A percentile compares a stretch with the other conserved stretches of the same genome.
phyloP scores from a whole-genome alignment of 1,140 invertebrate genomes.

The Oppia nitens region DNA sequence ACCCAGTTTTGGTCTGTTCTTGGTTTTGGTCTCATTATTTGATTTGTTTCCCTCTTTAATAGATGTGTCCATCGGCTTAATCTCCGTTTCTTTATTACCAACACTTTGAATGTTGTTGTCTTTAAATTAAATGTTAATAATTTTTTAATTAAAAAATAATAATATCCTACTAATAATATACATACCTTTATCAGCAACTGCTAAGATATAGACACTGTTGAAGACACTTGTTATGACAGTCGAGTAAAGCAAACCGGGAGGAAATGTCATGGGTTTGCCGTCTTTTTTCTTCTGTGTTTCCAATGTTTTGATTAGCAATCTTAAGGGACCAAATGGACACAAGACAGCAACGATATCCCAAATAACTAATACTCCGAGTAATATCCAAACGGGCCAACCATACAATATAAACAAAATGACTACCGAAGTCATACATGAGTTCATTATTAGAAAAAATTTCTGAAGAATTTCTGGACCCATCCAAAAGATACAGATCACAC shows the following conservation, averaged over 20 bases:
- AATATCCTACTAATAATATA: no score
- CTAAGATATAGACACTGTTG: not conserved
- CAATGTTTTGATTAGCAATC: not conserved
- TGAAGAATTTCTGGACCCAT: not conserved
- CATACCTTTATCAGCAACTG: no score
- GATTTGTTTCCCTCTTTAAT: not conserved
- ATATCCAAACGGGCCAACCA: not conserved
- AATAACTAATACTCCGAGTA: not conserved
- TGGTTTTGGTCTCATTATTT: not conserved
- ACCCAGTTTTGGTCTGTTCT: not conserved
- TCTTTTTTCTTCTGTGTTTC: not conserved
- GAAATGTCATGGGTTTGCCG: not conserved
- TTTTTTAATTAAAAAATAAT: no score
- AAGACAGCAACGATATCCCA: conserved; percentile 1
- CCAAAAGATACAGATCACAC: conserved; percentile 1
- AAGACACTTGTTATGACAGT: not conserved
- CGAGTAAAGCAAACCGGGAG: not conserved
- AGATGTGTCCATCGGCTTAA: not conserved
- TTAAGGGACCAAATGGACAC: not conserved
- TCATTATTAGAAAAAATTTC: not conserved
- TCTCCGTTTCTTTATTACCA: no score
- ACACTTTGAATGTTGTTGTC: no score
- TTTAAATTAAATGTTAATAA: no score
- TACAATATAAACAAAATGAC: not conserved
- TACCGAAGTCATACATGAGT: not conserved